Base-by-base conservation (phyloP, 2,797 vertebrate species). In the Eulemur albifrons region DNA sequence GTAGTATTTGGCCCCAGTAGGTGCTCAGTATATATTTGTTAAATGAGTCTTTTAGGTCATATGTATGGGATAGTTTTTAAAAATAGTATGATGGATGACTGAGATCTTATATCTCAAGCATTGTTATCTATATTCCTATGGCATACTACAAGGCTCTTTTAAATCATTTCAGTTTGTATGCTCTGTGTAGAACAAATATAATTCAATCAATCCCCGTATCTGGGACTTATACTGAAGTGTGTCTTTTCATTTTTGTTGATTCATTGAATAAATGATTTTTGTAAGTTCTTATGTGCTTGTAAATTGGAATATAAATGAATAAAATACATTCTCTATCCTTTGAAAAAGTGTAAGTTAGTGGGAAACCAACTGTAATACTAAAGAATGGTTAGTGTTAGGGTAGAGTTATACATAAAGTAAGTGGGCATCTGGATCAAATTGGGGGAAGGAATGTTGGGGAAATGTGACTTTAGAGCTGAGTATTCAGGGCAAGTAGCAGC, bases 251-350 rank as follows among this genome's bases (percentile, higher is more conserved):
- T 73, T 95, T 85, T 87, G 67, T 93, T 84, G 65, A 54, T 52
- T 86, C 25, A 35, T 27, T 85, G 72, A 94, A 50, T 52, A 72
- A 52, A 45, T 65, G 48, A 77, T 27, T 96, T 91, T 93, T 93
- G 7, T 14, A 90, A 70, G 14, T 82, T 87, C 21, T 75, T 92
- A 1, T 69, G 17, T 95, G 15, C 32, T 69, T 25, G 30, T 38
- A 43, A 4, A 25, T 82, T 80, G 32, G 54, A 70, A 2, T 89
- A 18, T 82, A 79, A 11, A 40, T 40, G 13, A 83, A 65, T 48
- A 69, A 69, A 82, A 65, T 32, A n/a, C 63, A 65, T 65, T 17
- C 63, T 65, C 10, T 84, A 1, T 70, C 30, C 65, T 93, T 59
- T 40, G 35, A 70, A 73, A 77, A 30, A 48, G 5, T 27, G 38